Conservation (phyloP, 2,113 vertebrate species). For the Misgurnus anguillicaudatus region DNA sequence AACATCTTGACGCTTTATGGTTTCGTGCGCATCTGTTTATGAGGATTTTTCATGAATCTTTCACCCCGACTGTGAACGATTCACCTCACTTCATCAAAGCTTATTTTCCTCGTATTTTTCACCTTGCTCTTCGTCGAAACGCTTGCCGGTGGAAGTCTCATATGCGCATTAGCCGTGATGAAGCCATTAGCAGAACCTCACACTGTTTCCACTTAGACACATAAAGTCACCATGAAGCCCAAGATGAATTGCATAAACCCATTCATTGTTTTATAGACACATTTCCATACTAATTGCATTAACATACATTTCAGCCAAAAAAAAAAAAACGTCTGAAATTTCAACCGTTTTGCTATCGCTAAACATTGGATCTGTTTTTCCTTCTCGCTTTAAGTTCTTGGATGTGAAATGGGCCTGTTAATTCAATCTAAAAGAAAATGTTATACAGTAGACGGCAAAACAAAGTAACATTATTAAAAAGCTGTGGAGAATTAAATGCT, state of each 20-base stretch:
- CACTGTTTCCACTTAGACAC: conserved; percentile 26
- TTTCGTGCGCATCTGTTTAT: conserved; percentile 28
- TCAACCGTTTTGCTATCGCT: too few relatives aligned
- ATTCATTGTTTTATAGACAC: conserved; percentile 12
- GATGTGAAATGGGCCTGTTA: neutral
- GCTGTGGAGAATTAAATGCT: too few relatives aligned
- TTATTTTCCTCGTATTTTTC: conserved; percentile 32
- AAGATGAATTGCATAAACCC: conserved; percentile 6
- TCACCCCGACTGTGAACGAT: conserved; percentile 19
- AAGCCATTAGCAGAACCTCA: conserved; percentile 34
- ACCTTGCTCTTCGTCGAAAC: conserved; percentile 34
- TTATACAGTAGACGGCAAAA: too few relatives aligned
- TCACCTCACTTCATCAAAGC: conserved; percentile 37
- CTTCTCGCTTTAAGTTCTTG: neutral
- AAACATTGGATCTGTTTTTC: too few relatives aligned
- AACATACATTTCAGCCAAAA: conserved; percentile 4
- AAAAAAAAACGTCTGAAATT: neutral
- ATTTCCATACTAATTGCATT: conserved; percentile 19
- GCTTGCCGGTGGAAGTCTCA: conserved; percentile 26
- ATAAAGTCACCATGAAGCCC: conserved; percentile 8
- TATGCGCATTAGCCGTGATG: conserved; percentile 34
- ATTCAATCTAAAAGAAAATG: too few relatives aligned
- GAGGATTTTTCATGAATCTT: conserved; percentile 26
- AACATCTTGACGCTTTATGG: conserved; percentile 39
- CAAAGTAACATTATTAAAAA: too few relatives aligned